phyloP scores from a whole-genome alignment of 2,888 invertebrate species.

The Heliconius hortense region DNA sequence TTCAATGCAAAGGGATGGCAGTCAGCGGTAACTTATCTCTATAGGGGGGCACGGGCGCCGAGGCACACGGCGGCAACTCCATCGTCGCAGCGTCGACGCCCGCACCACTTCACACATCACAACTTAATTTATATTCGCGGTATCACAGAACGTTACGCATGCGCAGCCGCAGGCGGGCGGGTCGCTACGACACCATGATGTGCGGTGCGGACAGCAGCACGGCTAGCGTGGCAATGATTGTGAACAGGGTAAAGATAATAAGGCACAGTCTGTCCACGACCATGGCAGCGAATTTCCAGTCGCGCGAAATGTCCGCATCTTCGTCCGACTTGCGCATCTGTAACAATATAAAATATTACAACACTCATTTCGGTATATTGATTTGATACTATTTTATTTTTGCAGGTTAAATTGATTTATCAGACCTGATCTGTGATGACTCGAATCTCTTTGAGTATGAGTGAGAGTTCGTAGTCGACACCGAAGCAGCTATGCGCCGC shows the following conservation, averaged over 20 bases:
- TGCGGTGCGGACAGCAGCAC: slow-evolving; percentile 98
- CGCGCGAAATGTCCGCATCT: slow-evolving; percentile 95
- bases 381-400: background rate
- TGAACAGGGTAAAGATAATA: slow-evolving; percentile 99
- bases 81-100: slow-evolving; percentile 71
- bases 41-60: slow-evolving; percentile 75
- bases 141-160: slow-evolving; percentile 85
- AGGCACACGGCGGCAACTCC: slow-evolving; percentile 74
- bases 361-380: background rate
- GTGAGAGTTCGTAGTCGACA: slow-evolving; percentile 95
- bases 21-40: slow-evolving; percentile 76
- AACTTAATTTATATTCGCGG: slow-evolving; percentile 86
- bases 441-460: slow-evolving; percentile 96
- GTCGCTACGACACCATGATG: slow-evolving; percentile 94
- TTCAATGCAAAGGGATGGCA: slow-evolving; percentile 73
- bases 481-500: slow-evolving; percentile 93
- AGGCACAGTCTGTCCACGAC: slow-evolving; percentile 99
- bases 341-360: slow-evolving; percentile 46
- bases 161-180: slow-evolving; percentile 79
- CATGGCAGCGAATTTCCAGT: slow-evolving; percentile 99
- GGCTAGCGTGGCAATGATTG: slow-evolving; percentile 97
- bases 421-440: slow-evolving; percentile 93
- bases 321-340: slow-evolving; percentile 97
- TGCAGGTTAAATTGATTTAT: background rate
- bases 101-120: slow-evolving; percentile 79